phyloP scores from a whole-genome alignment of 2,888 invertebrate genomes.

The Chironomus riparius region DNA sequence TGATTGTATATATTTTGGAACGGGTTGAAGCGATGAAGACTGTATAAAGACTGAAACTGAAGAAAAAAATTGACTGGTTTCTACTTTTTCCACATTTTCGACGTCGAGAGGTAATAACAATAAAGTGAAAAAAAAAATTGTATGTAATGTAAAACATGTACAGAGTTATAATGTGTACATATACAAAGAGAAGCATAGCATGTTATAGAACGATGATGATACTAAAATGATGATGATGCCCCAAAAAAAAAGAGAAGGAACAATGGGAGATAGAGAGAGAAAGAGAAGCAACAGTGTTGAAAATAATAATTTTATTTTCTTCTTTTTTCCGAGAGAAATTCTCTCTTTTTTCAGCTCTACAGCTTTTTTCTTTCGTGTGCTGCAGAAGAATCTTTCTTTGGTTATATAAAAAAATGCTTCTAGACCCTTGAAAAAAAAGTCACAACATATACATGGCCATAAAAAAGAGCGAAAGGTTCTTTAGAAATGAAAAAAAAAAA shows the following conservation, averaged over 20 bases:
- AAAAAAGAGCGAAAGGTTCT: neutral
- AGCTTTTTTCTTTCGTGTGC: neutral
- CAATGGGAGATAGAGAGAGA: neutral
- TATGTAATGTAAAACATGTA: constrained; percentile 28
- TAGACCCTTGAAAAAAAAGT: too few relatives aligned
- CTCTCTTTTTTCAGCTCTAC: neutral
- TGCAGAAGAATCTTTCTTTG: neutral
- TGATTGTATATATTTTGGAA: constrained; percentile 25
- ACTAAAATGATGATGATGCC: constrained; percentile 18
- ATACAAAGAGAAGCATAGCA: constrained; percentile 21
- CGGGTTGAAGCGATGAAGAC: constrained; percentile 27
- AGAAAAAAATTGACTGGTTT: constrained; percentile 27
- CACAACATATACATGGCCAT: neutral
- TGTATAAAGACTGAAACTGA: constrained; percentile 28
- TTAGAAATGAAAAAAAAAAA: neutral
- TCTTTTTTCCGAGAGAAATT: neutral
- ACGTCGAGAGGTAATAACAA: constrained; percentile 28
- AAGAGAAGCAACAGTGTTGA: neutral
- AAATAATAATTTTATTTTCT: neutral
- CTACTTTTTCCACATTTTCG: constrained; percentile 27
- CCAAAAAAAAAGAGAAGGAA: neutral
- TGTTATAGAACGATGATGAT: constrained; percentile 9
- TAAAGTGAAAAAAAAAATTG: constrained; percentile 26
- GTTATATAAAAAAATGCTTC: too few relatives aligned
- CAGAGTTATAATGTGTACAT: constrained; percentile 23